A percentile compares a stretch with the other conserved stretches of the same genome.
phyloP scores from a whole-genome alignment of 2,888 invertebrate genomes.

The Polylopha cassiicola region DNA sequence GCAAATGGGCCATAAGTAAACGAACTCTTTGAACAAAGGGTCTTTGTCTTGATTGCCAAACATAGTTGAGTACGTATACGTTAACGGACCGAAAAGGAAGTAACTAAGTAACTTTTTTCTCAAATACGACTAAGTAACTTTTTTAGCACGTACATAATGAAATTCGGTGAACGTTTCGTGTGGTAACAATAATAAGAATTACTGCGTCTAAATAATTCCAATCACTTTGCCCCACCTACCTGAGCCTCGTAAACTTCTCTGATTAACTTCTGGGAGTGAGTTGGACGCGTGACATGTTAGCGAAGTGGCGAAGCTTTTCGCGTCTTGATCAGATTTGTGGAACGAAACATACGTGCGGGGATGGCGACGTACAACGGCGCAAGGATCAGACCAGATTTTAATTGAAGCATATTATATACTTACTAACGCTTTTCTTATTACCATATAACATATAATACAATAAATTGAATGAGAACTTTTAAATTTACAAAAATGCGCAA shows the following conservation, averaged over 20 bases:
- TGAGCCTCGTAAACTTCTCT: constrained; percentile 48
- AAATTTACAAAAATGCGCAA: too few species aligned
- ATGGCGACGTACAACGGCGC: too few species aligned
- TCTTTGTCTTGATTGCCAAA: background rate
- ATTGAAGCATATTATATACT: too few species aligned
- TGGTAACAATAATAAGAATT: constrained; percentile 36
- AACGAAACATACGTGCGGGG: constrained; percentile 5
- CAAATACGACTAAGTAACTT: constrained; percentile 2
- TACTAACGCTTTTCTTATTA: too few species aligned
- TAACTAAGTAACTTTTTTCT: constrained; percentile 2
- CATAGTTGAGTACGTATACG: background rate
- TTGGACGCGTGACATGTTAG: constrained; percentile 51
- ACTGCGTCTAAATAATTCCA: constrained; percentile 51
- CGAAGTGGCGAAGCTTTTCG: constrained; percentile 32
- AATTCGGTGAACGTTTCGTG: constrained; percentile 29
- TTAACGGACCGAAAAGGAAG: background rate
- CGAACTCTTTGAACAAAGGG: too few species aligned
- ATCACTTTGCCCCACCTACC: constrained; percentile 42
- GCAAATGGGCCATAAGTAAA: too few species aligned
- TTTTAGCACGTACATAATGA: constrained; percentile 16
- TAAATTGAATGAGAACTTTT: too few species aligned
- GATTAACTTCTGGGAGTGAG: constrained; percentile 54
- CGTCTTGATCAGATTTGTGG: constrained; percentile 25
- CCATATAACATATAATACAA: too few species aligned
- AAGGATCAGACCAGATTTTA: too few species aligned